phyloP scores from a whole-genome alignment of 2,797 vertebrate genomes.

The Basileuterus tristriatus region DNA sequence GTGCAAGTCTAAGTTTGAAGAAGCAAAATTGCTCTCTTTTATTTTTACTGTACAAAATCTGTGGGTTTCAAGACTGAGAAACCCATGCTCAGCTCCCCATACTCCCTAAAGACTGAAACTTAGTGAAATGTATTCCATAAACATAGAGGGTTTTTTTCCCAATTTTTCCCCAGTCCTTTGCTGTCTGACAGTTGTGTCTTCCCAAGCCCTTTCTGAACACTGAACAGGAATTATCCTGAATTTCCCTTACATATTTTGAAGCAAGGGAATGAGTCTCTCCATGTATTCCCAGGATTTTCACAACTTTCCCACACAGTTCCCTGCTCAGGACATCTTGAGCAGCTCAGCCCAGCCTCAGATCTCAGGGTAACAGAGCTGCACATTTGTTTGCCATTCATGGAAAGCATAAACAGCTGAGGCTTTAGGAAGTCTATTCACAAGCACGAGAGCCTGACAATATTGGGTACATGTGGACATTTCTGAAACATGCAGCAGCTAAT shows the following conservation, averaged over 20 bases:
- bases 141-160: accelerated
- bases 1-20: not conserved
- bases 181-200: not conserved
- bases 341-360: not conserved
- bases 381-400: constrained; percentile 14
- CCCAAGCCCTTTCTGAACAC: not conserved
- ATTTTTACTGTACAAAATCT: not conserved
- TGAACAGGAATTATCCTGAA: not conserved
- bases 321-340: not conserved
- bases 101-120: not conserved
- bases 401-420: not conserved
- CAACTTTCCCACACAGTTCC: not conserved
- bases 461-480: not conserved
- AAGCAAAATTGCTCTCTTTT: not conserved
- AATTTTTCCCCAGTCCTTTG: not conserved
- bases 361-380: not conserved
- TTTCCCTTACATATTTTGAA: not conserved
- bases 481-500: not conserved
- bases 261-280: not conserved
- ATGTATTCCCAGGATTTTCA: not conserved
- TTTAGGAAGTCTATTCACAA: not conserved
- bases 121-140: not conserved
- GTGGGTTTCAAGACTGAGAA: not conserved
- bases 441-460: not conserved
- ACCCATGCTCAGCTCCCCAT: not conserved